phyloP scores from a whole-genome alignment of 2,797 vertebrate species.

The Antennarius maculatus region DNA sequence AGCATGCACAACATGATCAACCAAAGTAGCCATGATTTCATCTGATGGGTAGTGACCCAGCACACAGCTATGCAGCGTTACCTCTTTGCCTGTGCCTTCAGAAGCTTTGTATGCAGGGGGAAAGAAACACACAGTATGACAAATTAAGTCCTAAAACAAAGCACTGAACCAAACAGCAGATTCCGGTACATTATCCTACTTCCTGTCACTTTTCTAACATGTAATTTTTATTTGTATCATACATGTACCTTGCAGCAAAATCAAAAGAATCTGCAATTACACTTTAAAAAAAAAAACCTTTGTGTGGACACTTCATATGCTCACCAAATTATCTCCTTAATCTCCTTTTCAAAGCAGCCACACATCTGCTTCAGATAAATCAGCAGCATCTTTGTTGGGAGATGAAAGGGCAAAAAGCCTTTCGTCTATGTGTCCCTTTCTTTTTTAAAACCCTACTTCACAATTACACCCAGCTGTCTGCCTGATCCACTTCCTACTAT shows the following conservation, averaged over 20 bases:
- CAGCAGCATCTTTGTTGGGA: conserved; percentile 54
- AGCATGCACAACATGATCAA: conserved; percentile 66
- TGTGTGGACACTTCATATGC: conserved; percentile 6
- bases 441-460: conserved; percentile 15
- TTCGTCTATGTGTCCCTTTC: conserved; percentile 3
- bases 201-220: conserved; percentile 3
- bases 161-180: conserved; percentile 13
- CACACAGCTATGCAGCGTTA: conserved; percentile 67
- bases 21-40: conserved; percentile 53
- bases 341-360: conserved; percentile 22
- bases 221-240: not conserved
- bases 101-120: conserved; percentile 66
- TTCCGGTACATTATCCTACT: conserved; percentile 2
- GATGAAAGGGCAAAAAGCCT: conserved; percentile 54
- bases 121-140: conserved; percentile 61
- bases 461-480: conserved; percentile 64
- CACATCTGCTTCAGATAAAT: conserved; percentile 68
- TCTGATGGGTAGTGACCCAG: conserved; percentile 46
- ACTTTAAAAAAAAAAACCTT: conserved; percentile 6
- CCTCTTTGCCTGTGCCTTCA: conserved; percentile 76
- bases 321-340: conserved; percentile 26
- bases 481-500: conserved; percentile 50
- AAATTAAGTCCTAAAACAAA: conserved; percentile 27
- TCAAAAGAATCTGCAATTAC: conserved; percentile 5
- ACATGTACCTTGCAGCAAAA: not conserved